Evolutionary conservation across 2,888 invertebrate species (phyloP), one percentile per base, ranked within the genome.

Genomic region (Drosophila sordidula): DNA sequence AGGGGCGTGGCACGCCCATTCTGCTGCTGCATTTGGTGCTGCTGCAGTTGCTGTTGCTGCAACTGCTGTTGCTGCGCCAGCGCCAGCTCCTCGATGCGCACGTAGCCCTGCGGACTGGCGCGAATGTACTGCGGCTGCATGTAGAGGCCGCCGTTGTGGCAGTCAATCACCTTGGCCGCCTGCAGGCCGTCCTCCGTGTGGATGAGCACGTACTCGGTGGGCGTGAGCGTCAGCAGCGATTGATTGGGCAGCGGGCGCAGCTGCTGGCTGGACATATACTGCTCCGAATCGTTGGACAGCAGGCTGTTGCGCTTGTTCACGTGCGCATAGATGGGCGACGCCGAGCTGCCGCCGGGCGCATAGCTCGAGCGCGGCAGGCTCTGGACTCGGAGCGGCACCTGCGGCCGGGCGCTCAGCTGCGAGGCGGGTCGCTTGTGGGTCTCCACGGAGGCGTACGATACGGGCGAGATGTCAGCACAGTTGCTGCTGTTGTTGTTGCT

Each of bases 361-460:
- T 65, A 72, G 29, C 64, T 65, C 4, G 50, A n/a, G 16, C 81
- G 81, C 1, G 90, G 90, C 32, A 92, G 66, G 44, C 91, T 92
- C 47, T 92, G 91, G 51, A 90, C 84, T 0, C 92, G 89, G 58
- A 89, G 82, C 1, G 92, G 92, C 16, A 92, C 91, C 79, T 92
- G 91, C 0, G 92, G 92, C 4, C 90, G 82, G 1, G 88, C 85
- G 22, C 84, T 80, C 64, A 90, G 68, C 32, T 89, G 78, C 0
- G 83, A 86, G 0, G 61, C 74, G 4, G 90, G 82, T 4, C 90
- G 80, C 51, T 87, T 89, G 50, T 88, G 90, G 3, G 86, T 87
- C 61, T 91, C 91, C 4, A 92, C 90, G 1, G 92, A 92, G 0
- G 90, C 91, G 65, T 91, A 92, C 0, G 92, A 92, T 0, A 91